Percentiles rank a stretch among this genome's conserved stretches.
These are phyloP conservation scores for Schrankia costaestrigalis DNA, from an alignment of 2,888 invertebrate species.

Conservation along the genomic window DNA sequence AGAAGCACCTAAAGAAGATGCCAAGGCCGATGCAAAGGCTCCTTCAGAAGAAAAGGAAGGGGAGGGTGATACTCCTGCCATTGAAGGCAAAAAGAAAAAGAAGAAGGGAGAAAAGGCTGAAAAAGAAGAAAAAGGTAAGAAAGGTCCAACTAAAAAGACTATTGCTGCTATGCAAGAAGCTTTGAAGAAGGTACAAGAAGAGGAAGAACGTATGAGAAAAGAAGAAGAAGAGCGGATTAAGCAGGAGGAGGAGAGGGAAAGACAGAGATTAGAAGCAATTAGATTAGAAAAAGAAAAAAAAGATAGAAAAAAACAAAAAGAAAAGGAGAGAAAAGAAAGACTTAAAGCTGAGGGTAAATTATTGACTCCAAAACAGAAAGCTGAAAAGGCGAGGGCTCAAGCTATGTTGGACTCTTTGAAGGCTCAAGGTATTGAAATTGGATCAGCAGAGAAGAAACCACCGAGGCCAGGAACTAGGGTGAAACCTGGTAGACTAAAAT, in stretches of 20 bases:
- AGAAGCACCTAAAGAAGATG: constrained; percentile 63
- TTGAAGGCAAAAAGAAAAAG: constrained; percentile 74
- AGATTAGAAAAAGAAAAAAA: constrained; percentile 92
- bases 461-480: constrained; percentile 87
- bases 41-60: constrained; percentile 62
- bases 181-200: constrained; percentile 92
- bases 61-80: constrained; percentile 51
- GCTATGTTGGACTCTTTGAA: constrained; percentile 93
- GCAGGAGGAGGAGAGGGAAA: constrained; percentile 87
- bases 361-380: constrained; percentile 95
- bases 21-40: constrained; percentile 57
- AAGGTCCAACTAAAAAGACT: constrained; percentile 91
- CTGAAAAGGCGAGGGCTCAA: constrained; percentile 92
- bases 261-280: constrained; percentile 86
- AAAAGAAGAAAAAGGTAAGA: constrained; percentile 81
- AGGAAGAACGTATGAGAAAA: constrained; percentile 87
- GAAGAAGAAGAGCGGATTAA: constrained; percentile 91
- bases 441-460: constrained; percentile 84
- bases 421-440: constrained; percentile 92
- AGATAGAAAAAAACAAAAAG: constrained; percentile 93
- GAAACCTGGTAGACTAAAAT: constrained; percentile 85
- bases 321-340: constrained; percentile 95
- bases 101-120: constrained; percentile 65
- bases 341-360: constrained; percentile 98
- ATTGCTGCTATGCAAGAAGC: constrained; percentile 96